A percentile compares a stretch with the other conserved stretches of the same genome.
Conservation (phyloP, 2,797 vertebrate species). For the Cuniculus paca region DNA sequence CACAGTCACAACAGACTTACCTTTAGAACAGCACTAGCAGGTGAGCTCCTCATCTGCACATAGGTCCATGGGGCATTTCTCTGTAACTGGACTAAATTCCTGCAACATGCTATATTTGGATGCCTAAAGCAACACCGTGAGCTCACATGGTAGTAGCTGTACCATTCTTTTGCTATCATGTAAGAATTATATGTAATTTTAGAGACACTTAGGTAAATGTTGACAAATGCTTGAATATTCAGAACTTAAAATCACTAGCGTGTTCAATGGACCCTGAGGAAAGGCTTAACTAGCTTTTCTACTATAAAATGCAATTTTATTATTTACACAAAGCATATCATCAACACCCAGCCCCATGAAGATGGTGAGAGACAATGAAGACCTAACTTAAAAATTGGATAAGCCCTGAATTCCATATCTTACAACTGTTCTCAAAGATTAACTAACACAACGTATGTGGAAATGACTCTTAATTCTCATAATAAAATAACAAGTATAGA, state of each 20-base stretch:
- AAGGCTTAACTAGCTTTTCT: slow-evolving; percentile 27
- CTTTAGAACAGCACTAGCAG: slow-evolving; percentile 60
- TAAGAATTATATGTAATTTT: not conserved
- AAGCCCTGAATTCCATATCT: not conserved
- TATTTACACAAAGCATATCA: not conserved
- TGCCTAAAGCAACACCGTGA: slow-evolving; percentile 34
- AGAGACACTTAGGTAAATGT: not conserved
- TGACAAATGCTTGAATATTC: slow-evolving; percentile 36
- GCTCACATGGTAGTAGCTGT: not conserved
- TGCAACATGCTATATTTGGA: slow-evolving; percentile 51
- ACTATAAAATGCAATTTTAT: not conserved
- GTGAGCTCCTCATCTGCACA: not conserved
- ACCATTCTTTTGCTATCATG: not conserved
- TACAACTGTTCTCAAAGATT: slow-evolving; percentile 13
- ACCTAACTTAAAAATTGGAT: not conserved
- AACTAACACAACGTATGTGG: not conserved
- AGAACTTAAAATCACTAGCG: slow-evolving; percentile 8
- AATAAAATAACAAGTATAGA: not conserved
- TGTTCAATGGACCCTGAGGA: not conserved
- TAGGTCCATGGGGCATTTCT: not conserved
- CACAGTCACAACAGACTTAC: slow-evolving; percentile 27
- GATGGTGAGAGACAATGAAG: slow-evolving; percentile 40
- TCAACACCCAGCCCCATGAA: not conserved
- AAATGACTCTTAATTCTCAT: not conserved
- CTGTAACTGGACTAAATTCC: slow-evolving; percentile 60